Conservation (phyloP, 2,113 vertebrate species). For the Electrona antarctica region DNA sequence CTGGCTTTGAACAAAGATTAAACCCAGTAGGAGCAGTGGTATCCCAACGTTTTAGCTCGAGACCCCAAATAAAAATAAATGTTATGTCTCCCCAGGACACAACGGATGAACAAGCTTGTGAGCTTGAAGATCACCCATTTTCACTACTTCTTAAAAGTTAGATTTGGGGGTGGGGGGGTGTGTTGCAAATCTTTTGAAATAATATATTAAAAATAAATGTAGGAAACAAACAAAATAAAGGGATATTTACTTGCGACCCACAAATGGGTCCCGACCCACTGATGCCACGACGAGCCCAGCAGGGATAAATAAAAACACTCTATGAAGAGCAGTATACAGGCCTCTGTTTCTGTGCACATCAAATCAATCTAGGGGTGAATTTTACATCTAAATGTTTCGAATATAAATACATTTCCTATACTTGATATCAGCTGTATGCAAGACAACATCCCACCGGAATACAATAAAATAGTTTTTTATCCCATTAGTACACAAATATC, state of each 20-base stretch:
- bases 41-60: no score
- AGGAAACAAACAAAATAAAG: no score
- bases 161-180: no score
- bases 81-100: no score
- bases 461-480: background rate
- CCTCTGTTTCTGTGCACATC: slow-evolving; percentile 2
- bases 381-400: slow-evolving; percentile 19
- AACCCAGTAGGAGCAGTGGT: background rate
- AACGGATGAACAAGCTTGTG: no score
- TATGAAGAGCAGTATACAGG: slow-evolving; percentile 33
- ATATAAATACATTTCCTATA: slow-evolving; percentile 37
- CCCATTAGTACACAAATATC: slow-evolving; percentile 20
- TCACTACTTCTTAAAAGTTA: no score
- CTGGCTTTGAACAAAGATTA: slow-evolving; percentile 8
- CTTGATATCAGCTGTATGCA: slow-evolving; percentile 16
- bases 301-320: slow-evolving; percentile 22
- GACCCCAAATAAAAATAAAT: no score
- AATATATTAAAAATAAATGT: no score
- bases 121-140: no score
- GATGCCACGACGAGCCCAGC: slow-evolving; percentile 3
- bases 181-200: no score
- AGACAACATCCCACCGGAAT: slow-evolving; percentile 24
- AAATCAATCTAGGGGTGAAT: slow-evolving; percentile 10
- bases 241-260: no score
- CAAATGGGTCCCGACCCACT: background rate